Base-by-base conservation (phyloP, 1,140 invertebrate genomes). In the Diploscapter pachys region DNA sequence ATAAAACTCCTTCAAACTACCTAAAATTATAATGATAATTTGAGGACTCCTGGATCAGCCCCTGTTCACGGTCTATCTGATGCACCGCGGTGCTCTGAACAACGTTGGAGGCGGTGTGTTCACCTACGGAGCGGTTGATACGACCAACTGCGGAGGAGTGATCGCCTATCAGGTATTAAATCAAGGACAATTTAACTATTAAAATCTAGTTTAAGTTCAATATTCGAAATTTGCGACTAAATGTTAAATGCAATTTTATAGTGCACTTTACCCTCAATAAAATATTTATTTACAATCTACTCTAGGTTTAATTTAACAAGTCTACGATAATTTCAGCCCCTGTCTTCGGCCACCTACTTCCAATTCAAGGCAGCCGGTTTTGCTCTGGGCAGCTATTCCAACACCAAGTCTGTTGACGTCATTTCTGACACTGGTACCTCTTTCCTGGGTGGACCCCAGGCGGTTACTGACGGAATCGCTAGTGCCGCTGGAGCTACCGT, bases 401-500 rank as follows among this genome's bases (percentile, higher is more conserved):
- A n/a, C n/a, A 48, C 9, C 50, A 71, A 76, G 62, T 70, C 68
- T 11, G 77, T 70, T 61, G 71, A 81, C 9, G 80, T 81, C 8
- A 81, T 81, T 61, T 80, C 72, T 52, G 80, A 82, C 72, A 80
- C 79, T 57, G 78, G 80, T 61, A 81, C 79, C 52, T 81, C 76
- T 54, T 80, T 73, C 62, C 9, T 81, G 57, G 81, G 72, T 54
- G 80, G 66, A 59, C 79, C 79, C 64, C 66, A 72, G 54, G 72
- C 59, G 51, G 66, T 80, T 63, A 69, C 71, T 57, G 67, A 75
- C 13, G 71, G 48, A 5, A 49, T 81, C 13, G 80, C 81, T 13
- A 49, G 72, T n/a, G 78, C 72, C 48, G 59, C 73, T 62, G 80
- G 80, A 63, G 80, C 79, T 5, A 80, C 66, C 48, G 75, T 76